Evolutionary conservation across 37 sponge, comb jelly and placozoan species (phyloP), one percentile per base, ranked within the genome.

Genomic region (Crambe crambe): DNA sequence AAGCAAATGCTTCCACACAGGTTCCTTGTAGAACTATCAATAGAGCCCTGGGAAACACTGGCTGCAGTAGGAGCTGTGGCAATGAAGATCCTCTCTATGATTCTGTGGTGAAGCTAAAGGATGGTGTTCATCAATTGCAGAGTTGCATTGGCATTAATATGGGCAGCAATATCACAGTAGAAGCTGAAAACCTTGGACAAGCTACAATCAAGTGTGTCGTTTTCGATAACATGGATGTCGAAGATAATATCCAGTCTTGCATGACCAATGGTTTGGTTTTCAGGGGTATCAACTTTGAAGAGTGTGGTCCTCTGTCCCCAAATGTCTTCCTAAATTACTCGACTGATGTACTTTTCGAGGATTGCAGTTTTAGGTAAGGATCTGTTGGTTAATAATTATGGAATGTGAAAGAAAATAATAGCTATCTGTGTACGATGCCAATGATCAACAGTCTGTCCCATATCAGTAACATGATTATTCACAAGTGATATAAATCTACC

Each of bases 291-390:
- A 41, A 30, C 15, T 92, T 92, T 67, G 85, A 84, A 72, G 25
- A 27, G 18, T 92, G 92, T 71, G 92, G 92, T 0, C 71, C 79
- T 21, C 29, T 37, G 3, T 42, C 79, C 23, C 78, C 92, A 37
- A 84, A 84, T 47, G 85, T 92, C 9, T 87, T 87, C 76, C 40
- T 87, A 23, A 74, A 42, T 3, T 9, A 27, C 2, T 77, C 79
- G n/a, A 42, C 70, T 4, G 66, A 78, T 39, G 36, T 92, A 2
- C 42, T 62, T 0, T 75, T 92, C 39, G 62, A 70, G 10, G 80
- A 84, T 17, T 92, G 92, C 42, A 72, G 57, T 20, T 92, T 92
- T 47, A 80, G 67, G 92, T 92, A 42, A 83, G 85, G 1, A 2
- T 21, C 4, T 70, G 21, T 58, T 58, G 25, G 21, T 18, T 18